These are phyloP conservation scores for Ericerus pela DNA, from an alignment of 1,140 invertebrate genomes.

Conservation along the genomic window DNA sequence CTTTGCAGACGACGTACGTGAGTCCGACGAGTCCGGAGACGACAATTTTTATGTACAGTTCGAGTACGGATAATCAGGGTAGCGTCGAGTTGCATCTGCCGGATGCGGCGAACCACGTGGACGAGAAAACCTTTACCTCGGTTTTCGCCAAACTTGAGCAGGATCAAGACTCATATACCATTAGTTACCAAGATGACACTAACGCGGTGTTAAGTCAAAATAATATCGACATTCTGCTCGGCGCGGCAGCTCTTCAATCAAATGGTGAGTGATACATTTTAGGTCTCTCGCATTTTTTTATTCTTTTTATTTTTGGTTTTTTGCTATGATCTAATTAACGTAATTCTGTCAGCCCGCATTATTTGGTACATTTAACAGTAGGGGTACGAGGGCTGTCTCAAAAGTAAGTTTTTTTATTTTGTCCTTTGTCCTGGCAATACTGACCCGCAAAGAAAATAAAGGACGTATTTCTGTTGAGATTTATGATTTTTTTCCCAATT, in stretches of 20 bases:
- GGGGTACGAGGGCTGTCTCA: too few species aligned
- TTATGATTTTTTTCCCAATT: too few species aligned
- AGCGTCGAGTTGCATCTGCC: not conserved
- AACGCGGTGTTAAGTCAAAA: not conserved
- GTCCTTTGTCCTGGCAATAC: too few species aligned
- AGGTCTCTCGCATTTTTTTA: too few species aligned
- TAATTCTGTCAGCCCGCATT: too few species aligned
- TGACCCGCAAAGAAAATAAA: too few species aligned
- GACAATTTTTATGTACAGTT: conserved; percentile 3
- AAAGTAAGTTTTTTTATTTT: too few species aligned
- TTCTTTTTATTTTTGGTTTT: too few species aligned
- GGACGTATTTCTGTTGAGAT: too few species aligned
- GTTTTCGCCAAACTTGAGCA: not conserved
- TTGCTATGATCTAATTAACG: too few species aligned
- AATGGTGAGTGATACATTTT: not conserved
- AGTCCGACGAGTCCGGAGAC: conserved; percentile 5
- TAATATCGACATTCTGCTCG: conserved; percentile 8
- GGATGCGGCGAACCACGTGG: not conserved
- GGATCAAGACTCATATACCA: conserved; percentile 8
- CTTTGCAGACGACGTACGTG: not conserved
- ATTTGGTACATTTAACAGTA: too few species aligned
- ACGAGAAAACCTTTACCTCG: conserved; percentile 2
- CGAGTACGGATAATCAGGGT: conserved; percentile 9
- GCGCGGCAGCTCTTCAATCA: conserved; percentile 10
- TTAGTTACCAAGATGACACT: conserved; percentile 10